Percentiles rank a stretch among this genome's conserved stretches.
Evolutionary conservation across 2,113 vertebrate genomes (phyloP).

Genomic region (Diphyllodes magnificus): DNA sequence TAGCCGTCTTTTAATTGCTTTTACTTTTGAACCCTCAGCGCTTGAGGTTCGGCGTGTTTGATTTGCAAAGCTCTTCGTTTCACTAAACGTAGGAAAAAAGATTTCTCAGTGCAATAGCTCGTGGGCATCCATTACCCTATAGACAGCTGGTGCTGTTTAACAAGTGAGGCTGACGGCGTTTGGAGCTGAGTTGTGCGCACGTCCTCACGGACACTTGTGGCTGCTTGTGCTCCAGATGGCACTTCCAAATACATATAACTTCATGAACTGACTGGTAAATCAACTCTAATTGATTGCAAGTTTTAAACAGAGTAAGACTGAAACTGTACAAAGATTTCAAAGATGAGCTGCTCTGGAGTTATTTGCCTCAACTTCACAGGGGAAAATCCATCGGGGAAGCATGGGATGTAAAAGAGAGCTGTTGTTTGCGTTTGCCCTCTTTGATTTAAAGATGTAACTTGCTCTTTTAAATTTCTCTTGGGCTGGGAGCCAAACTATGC

Average conservation of each 20-base stretch:
- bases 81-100: not conserved
- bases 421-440: constrained; percentile 5
- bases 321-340: not conserved
- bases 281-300: not conserved
- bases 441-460: constrained; percentile 56
- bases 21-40: not conserved
- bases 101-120: not conserved
- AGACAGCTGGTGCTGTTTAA: constrained; percentile 19
- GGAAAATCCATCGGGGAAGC: not conserved
- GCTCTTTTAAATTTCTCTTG: constrained; percentile 37
- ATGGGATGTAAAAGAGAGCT: not conserved
- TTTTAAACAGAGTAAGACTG: not conserved
- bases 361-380: not conserved
- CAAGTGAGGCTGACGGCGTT: not conserved
- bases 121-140: not conserved
- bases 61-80: not conserved
- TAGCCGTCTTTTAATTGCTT: not conserved
- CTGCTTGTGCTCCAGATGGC: constrained; percentile 34
- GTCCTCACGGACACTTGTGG: not conserved
- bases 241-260: not conserved
- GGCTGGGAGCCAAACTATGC: not conserved
- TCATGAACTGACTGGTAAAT: not conserved
- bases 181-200: not conserved
- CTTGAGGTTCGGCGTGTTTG: not conserved
- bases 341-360: not conserved